Conservation (phyloP, 2,888 invertebrate species). For the Lepidocyrtoides sp. region DNA sequence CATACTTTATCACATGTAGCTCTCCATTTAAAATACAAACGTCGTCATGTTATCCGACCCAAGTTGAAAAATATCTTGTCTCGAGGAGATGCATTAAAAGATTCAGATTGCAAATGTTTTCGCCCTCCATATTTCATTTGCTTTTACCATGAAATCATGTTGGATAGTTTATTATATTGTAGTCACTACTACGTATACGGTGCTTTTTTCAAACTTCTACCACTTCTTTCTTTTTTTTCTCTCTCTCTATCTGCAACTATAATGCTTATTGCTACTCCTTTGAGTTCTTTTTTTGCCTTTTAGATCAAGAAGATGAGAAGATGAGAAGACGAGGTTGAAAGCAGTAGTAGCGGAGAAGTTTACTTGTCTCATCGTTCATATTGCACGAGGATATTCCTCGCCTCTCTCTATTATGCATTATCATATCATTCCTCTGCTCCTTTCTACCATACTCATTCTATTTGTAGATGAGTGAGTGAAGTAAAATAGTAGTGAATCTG, state of each 20-base stretch:
- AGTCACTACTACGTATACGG: neutral
- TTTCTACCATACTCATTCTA: neutral
- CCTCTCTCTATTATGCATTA: slow-evolving; percentile 34
- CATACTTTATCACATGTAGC: neutral
- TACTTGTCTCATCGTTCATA: slow-evolving; percentile 8
- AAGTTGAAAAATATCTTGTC: slow-evolving; percentile 41
- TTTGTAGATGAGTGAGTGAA: neutral
- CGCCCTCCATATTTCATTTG: slow-evolving; percentile 58
- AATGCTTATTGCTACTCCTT: neutral
- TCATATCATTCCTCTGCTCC: slow-evolving; percentile 4
- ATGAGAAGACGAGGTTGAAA: neutral
- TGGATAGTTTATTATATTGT: slow-evolving; percentile 4
- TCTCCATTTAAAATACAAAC: slow-evolving; percentile 12
- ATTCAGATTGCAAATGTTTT: slow-evolving; percentile 61
- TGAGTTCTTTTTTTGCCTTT: neutral
- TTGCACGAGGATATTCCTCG: slow-evolving; percentile 39
- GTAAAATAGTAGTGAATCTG: neutral
- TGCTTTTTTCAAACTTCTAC: neutral
- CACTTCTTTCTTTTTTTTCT: neutral
- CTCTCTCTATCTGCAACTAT: neutral
- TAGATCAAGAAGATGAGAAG: neutral
- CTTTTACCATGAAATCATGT: slow-evolving; percentile 47
- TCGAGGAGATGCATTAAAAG: slow-evolving; percentile 49
- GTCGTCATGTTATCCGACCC: slow-evolving; percentile 9
- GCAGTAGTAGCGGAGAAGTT: neutral